These are phyloP conservation scores for Ectobius pallidus DNA, from an alignment of 2,888 invertebrate species.

Conservation along the genomic window DNA sequence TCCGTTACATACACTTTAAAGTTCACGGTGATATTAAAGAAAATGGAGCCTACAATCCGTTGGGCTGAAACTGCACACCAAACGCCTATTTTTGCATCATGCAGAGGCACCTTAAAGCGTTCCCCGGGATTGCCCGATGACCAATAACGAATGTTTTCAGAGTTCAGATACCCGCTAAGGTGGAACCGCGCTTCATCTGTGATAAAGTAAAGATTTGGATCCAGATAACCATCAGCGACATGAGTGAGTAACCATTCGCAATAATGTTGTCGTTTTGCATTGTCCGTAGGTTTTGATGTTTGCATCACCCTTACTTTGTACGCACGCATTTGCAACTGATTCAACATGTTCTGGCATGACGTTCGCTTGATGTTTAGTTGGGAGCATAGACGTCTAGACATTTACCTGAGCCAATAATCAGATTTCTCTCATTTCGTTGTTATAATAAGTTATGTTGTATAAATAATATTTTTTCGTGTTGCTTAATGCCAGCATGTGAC, in stretches of 20 bases:
- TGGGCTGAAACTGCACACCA: too few relatives aligned
- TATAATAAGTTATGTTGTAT: too few relatives aligned
- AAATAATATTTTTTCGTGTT: too few relatives aligned
- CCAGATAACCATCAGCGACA: not conserved
- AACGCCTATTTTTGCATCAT: too few relatives aligned
- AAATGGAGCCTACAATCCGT: too few relatives aligned
- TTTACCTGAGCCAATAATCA: too few relatives aligned
- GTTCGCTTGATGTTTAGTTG: not conserved
- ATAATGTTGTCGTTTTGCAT: not conserved
- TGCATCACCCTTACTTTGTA: not conserved
- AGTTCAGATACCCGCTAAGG: not conserved
- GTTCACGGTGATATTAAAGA: too few relatives aligned
- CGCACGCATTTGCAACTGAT: too few relatives aligned
- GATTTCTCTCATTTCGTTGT: too few relatives aligned
- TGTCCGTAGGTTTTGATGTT: not conserved
- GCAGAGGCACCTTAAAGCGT: not conserved
- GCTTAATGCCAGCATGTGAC: too few relatives aligned
- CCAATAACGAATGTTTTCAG: not conserved
- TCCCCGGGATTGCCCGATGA: not conserved
- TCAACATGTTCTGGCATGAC: not conserved
- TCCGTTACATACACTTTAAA: not conserved
- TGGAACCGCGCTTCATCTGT: not conserved
- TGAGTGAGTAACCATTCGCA: not conserved
- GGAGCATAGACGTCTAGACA: not conserved
- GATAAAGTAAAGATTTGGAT: not conserved